phyloP scores from a whole-genome alignment of 1,140 invertebrate genomes.

The Calliopsis andreniformis region DNA sequence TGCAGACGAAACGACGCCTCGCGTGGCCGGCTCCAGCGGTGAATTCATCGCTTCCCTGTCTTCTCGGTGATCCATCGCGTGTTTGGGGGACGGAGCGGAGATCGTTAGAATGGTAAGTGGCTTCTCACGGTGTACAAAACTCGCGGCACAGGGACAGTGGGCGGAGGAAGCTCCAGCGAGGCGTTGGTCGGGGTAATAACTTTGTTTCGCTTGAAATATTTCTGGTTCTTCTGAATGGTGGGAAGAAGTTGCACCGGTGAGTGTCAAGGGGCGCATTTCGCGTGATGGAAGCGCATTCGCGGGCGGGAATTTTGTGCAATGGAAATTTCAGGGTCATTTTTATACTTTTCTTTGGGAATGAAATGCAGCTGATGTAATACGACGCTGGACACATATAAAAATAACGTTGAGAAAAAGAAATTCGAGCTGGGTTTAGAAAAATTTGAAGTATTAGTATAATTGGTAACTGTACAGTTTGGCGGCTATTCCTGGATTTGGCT shows the following conservation, averaged over 20 bases:
- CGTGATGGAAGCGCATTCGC: not conserved
- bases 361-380: too few species aligned
- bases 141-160: not conserved
- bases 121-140: not conserved
- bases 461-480: too few species aligned
- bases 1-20: not conserved
- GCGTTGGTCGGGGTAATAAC: not conserved
- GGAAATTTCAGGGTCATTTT: not conserved
- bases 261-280: conserved; percentile 3
- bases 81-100: too few species aligned
- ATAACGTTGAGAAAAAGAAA: too few species aligned
- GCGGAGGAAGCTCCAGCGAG: too few species aligned
- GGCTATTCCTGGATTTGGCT: too few species aligned
- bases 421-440: too few species aligned
- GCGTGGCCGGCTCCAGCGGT: not conserved
- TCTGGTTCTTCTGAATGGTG: not conserved
- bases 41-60: conserved; percentile 11
- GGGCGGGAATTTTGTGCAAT: not conserved
- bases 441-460: too few species aligned
- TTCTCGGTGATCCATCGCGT: not conserved
- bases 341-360: too few species aligned
- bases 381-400: too few species aligned
- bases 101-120: conserved; percentile 19
- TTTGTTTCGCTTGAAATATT: not conserved
- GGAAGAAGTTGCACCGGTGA: not conserved